Evolutionary conservation across 2,113 vertebrate genomes (phyloP), one percentile per base, ranked within the genome.

Genomic region (Calidris pugnax): DNA sequence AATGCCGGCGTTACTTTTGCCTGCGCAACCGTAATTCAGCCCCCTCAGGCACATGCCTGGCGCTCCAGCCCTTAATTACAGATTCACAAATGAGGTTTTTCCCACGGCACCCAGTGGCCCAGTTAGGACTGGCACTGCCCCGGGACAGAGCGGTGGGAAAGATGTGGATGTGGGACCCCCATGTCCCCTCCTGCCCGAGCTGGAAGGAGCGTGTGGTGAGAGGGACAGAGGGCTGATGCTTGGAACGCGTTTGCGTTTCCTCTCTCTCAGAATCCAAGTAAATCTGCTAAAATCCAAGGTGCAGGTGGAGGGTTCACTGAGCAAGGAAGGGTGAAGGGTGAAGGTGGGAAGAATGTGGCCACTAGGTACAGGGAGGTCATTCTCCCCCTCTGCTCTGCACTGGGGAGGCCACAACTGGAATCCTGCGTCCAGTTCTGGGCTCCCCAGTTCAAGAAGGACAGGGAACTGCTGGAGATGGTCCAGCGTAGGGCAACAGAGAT

Each of bases 191-290:
- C 39, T 53, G 74, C 27, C 48, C 50, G 5, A 35, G 68, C 50
- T 87, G 68, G 30, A 30, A 62, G 37, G 60, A 69, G 20, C 1
- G 3, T 5, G 5, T 1, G 7, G 43, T 0, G 2, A 0, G 10
- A 75, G 53, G 30, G 9, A 35, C 24, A 39, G 20, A 20, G 24
- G 14, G 37, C 30, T 35, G 18, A 21, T 14, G n/a, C 41, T 63
- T 64, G 16, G 63, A 85, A 13, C 15, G 39, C 7, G 66, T 41
- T n/a, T 67, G 27, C 14, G 10, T 68, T 50, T 75, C 21, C n/a
- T 18, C 28, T 68, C 48, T 33, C 28, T 51, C n/a, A 21, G 14
- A 85, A 33, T 30, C 28, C 2, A 5, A 32, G 22, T 4, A 8
- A 6, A 47, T 68, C 39, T 68, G 32, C 48, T 35, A 14, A 41